A percentile compares a stretch with the other conserved stretches of the same genome.
These are phyloP conservation scores for Nephrocerus scutellatus DNA, from an alignment of 2,888 invertebrate species.

Conservation along the genomic window DNA sequence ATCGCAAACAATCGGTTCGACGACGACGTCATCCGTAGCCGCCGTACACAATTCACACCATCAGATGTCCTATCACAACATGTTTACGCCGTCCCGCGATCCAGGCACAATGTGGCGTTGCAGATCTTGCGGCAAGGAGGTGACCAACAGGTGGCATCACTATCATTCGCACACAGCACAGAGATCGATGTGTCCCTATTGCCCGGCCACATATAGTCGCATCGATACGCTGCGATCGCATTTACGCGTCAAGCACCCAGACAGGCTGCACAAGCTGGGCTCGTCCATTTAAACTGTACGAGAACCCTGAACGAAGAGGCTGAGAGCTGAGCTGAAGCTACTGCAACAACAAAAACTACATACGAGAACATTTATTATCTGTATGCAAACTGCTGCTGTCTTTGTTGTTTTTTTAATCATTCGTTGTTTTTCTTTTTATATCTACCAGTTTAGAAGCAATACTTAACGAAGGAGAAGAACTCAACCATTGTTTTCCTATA, in stretches of 20 bases:
- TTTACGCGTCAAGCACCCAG: slow-evolving; percentile 66
- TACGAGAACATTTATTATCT: too few relatives aligned
- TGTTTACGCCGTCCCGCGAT: slow-evolving; percentile 68
- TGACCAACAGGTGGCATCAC: slow-evolving; percentile 83
- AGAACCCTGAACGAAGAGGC: too few relatives aligned
- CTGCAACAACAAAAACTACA: too few relatives aligned
- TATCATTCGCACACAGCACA: slow-evolving; percentile 77
- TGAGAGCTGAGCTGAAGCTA: too few relatives aligned
- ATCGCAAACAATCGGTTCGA: slow-evolving; percentile 25
- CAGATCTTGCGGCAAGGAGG: slow-evolving; percentile 76
- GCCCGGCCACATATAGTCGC: slow-evolving; percentile 79
- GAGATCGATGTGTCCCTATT: slow-evolving; percentile 74
- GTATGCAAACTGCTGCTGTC: too few relatives aligned
- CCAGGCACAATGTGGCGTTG: slow-evolving; percentile 73
- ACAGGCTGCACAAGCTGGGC: slow-evolving; percentile 44
- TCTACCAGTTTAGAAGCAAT: too few relatives aligned
- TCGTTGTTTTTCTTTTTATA: too few relatives aligned
- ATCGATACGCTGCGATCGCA: slow-evolving; percentile 80
- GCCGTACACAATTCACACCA: slow-evolving; percentile 43
- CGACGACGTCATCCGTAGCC: slow-evolving; percentile 18
- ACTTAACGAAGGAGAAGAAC: too few relatives aligned
- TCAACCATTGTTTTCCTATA: too few relatives aligned
- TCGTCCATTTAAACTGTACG: slow-evolving; percentile 44
- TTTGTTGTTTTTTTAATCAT: too few relatives aligned
- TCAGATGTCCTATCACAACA: slow-evolving; percentile 70